A percentile compares a stretch with the other conserved stretches of the same genome.
Conservation (phyloP, 2,113 vertebrate species). For the Podilymbus podiceps region DNA sequence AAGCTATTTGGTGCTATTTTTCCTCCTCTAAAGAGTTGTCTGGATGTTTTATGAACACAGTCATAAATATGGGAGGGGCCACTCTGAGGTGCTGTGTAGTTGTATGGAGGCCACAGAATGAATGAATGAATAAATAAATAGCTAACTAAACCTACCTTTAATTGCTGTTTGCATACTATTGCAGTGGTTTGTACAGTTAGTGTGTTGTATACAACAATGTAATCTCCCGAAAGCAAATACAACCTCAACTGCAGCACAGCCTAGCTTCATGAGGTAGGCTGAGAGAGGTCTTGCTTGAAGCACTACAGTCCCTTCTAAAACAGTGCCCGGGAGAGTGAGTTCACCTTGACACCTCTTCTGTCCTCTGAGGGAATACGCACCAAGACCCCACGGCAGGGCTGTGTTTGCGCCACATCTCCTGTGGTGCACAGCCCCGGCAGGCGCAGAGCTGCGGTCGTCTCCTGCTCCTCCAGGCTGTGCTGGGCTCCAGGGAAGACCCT, state of each 20-base stretch:
- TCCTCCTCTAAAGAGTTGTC: neutral
- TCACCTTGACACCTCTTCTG: neutral
- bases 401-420: neutral
- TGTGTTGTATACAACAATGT: neutral
- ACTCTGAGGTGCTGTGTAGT: neutral
- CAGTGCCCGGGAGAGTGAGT: accelerated
- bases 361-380: neutral
- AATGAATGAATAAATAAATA: neutral
- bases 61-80: neutral
- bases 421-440: accelerated
- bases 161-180: neutral
- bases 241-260: neutral
- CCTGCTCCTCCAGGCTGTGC: neutral
- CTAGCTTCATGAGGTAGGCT: neutral
- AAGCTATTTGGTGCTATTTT: neutral
- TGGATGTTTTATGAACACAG: neutral
- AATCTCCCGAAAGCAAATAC: neutral
- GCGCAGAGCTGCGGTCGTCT: accelerated
- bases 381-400: neutral
- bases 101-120: neutral
- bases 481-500: neutral
- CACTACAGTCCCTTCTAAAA: neutral
- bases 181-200: neutral
- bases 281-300: neutral
- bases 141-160: neutral